phyloP scores from a whole-genome alignment of 2,113 vertebrate genomes.

The Ellobius talpinus region DNA sequence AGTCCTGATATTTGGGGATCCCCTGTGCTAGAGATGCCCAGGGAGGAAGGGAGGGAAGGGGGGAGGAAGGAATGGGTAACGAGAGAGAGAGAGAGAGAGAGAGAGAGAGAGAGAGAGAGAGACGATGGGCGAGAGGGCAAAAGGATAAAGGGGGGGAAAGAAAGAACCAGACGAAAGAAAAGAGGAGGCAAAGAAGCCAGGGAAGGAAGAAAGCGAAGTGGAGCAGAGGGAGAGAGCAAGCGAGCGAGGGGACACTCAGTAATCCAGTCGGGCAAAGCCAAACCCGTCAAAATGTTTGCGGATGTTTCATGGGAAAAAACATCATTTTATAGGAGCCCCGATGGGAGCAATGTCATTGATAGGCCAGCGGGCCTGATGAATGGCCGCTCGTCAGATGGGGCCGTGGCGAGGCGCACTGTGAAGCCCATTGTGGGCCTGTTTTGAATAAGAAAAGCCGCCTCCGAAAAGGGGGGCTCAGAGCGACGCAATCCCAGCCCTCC shows the following conservation, averaged over 20 bases:
- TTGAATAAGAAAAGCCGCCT: conserved; percentile 99
- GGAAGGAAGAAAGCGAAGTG: background rate
- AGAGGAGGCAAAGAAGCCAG: background rate
- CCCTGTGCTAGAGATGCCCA: conserved; percentile 84
- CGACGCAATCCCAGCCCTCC: conserved; percentile 98
- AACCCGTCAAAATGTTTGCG: conserved; percentile 99
- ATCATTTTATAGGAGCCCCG: conserved; percentile 99
- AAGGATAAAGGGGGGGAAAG: conserved; percentile 6
- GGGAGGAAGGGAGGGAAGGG: conserved; percentile 34
- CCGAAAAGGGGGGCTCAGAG: conserved; percentile 97
- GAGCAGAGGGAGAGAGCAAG: background rate
- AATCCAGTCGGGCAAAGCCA: conserved; percentile 98
- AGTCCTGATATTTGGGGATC: conserved; percentile 87
- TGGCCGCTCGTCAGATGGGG: conserved; percentile 99
- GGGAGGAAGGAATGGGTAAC: background rate
- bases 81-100: background rate
- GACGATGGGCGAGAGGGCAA: background rate
- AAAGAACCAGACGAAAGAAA: background rate
- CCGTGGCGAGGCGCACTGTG: conserved; percentile 99
- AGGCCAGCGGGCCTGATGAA: conserved; percentile 99
- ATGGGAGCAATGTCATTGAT: conserved; percentile 99
- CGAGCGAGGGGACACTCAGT: conserved; percentile 89
- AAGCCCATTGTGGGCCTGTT: conserved; percentile 99
- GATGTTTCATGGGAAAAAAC: conserved; percentile 99
- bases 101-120: too few relatives aligned